Conservation (phyloP, 2,797 vertebrate species). For the Lagorchestes hirsutus region DNA sequence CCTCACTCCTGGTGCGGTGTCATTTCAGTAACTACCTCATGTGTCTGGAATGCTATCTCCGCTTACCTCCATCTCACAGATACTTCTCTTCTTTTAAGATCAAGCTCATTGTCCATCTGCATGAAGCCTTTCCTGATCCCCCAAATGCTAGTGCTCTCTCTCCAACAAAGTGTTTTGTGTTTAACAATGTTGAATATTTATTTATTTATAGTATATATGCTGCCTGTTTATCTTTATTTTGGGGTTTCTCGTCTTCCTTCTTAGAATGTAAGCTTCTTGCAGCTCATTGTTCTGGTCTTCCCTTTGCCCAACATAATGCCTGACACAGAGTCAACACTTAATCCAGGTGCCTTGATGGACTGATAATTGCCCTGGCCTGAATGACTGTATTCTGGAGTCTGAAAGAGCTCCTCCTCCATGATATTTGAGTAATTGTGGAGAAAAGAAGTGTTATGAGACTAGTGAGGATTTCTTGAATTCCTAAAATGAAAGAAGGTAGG, state of each 20-base stretch:
- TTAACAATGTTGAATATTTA: neutral
- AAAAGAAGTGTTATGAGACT: neutral
- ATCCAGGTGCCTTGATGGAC: neutral
- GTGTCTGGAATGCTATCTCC: neutral
- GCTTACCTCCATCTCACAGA: neutral
- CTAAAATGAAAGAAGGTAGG: neutral
- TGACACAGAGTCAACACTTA: neutral
- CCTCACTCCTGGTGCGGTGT: neutral
- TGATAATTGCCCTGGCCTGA: neutral
- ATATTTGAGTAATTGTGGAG: neutral
- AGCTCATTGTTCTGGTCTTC: neutral
- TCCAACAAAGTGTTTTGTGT: neutral
- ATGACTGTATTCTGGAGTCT: neutral
- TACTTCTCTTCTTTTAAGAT: neutral
- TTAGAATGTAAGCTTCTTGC: neutral
- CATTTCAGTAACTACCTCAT: no score
- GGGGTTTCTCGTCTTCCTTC: neutral
- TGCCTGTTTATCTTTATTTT: neutral
- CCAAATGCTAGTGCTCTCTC: neutral
- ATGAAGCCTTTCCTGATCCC: neutral
- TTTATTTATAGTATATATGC: neutral
- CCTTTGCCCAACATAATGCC: neutral
- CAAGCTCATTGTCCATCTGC: neutral
- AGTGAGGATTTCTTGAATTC: neutral
- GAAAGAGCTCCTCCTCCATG: neutral